Percentiles rank a stretch among this genome's conserved stretches.
These are phyloP conservation scores for Tachysurus vachellii DNA, from an alignment of 2,113 vertebrate species.

Conservation along the genomic window DNA sequence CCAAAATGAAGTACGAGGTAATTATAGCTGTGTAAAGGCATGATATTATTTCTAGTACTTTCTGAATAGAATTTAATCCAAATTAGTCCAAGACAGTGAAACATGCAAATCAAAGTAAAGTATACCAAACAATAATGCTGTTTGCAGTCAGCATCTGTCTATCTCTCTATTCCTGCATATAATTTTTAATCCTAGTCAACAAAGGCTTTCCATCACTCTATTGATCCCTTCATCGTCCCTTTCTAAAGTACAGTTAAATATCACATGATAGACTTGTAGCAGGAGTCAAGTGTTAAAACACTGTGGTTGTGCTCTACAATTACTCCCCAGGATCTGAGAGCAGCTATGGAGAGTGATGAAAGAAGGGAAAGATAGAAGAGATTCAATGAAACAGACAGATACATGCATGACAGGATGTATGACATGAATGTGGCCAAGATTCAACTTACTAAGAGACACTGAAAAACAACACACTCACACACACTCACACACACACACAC, in stretches of 20 bases:
- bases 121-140: too few relatives aligned
- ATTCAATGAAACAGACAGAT: not conserved
- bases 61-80: not conserved
- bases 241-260: not conserved
- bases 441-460: not conserved
- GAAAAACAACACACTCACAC: conserved; percentile 16
- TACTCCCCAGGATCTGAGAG: not conserved
- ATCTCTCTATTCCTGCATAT: not conserved
- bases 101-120: not conserved
- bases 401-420: not conserved
- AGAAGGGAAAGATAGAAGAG: not conserved
- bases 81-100: too few relatives aligned
- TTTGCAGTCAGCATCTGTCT: not conserved
- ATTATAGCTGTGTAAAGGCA: not conserved
- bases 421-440: conserved; percentile 20
- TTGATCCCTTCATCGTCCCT: not conserved
- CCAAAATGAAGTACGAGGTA: not conserved
- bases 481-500: conserved; percentile 22
- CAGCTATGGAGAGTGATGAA: not conserved
- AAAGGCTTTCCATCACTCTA: not conserved
- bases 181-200: not conserved
- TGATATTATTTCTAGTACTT: not conserved
- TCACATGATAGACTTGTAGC: not conserved
- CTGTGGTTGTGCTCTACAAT: not conserved
- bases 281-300: not conserved